Evolutionary conservation across 1,140 invertebrate species (phyloP).

Genomic region (Papilio polytes): DNA sequence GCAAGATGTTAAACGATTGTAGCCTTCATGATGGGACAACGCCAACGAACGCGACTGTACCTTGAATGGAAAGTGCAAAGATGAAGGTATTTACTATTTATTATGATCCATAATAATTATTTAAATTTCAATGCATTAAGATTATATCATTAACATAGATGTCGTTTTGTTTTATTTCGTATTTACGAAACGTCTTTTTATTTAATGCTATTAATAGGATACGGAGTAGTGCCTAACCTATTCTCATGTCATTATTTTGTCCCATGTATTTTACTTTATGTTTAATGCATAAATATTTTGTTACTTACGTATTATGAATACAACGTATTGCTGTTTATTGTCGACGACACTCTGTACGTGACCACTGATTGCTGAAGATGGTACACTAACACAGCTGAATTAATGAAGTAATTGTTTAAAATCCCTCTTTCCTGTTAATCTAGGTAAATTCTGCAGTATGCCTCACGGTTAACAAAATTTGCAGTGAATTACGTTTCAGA

Average conservation of each 20-base stretch:
- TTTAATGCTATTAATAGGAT: too few relatives aligned
- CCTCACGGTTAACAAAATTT: too few relatives aligned
- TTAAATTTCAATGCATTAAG: background rate
- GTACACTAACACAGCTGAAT: too few relatives aligned
- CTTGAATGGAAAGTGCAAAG: background rate
- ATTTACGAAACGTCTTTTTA: background rate
- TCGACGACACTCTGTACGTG: too few relatives aligned
- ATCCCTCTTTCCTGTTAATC: too few relatives aligned
- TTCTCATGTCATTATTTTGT: background rate
- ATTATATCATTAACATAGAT: background rate
- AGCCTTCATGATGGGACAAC: background rate
- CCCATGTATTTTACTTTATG: background rate
- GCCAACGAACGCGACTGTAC: background rate
- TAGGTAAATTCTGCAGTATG: too few relatives aligned
- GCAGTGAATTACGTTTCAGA: too few relatives aligned
- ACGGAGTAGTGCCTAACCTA: background rate
- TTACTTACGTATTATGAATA: too few relatives aligned
- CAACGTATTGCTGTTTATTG: too few relatives aligned
- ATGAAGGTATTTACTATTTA: conserved; percentile 9
- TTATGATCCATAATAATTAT: background rate
- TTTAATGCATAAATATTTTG: background rate
- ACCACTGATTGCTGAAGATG: too few relatives aligned
- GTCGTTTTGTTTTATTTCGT: background rate
- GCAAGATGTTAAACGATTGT: too few relatives aligned
- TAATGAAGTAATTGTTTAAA: too few relatives aligned